Percentiles rank a stretch among this genome's conserved stretches.
Conservation (phyloP, 2,113 vertebrate genomes). For the human (Homo sapiens) region GRCh38 chr16:35494001-35494500, state of each 20-base stretch:
- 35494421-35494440: background rate
- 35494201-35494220: background rate
- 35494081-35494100: background rate
- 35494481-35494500: too few relatives aligned
- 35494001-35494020: conserved; percentile 62
- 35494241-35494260: background rate
- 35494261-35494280: conserved; percentile 69
- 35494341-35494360: conserved; percentile 48
- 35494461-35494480: too few relatives aligned
- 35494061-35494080: background rate
- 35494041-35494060: conserved; percentile 42
- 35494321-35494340: background rate
- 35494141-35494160: background rate
- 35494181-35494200: background rate
- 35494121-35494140: background rate
- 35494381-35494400: conserved; percentile 30
- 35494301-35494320: conserved; percentile 46
- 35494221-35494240: background rate
- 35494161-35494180: background rate
- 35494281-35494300: conserved; percentile 43
- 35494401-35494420: conserved; percentile 5
- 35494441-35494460: too few relatives aligned
- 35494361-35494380: conserved; percentile 44
- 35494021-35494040: conserved; percentile 32
- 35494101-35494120: background rate